phyloP scores from a whole-genome alignment of 2,888 invertebrate genomes.

The Scelioninae gen. 1 region DNA sequence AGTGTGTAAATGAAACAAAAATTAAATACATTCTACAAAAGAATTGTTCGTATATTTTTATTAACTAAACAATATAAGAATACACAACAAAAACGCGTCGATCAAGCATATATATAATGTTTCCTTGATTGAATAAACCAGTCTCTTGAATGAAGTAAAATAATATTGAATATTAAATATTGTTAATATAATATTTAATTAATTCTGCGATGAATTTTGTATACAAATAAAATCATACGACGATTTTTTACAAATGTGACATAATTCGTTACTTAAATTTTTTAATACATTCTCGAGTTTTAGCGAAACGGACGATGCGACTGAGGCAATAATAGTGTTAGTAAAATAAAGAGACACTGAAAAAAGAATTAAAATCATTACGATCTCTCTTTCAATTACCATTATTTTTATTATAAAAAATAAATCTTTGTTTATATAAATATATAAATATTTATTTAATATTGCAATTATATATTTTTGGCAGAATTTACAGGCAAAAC shows the following conservation, averaged over 20 bases:
- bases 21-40: constrained; percentile 21
- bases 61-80: constrained; percentile 60
- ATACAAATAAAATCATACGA: background rate
- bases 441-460: too few species aligned
- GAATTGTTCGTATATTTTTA: constrained; percentile 50
- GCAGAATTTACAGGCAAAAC: background rate
- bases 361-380: constrained; percentile 19
- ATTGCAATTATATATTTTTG: too few species aligned
- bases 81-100: constrained; percentile 51
- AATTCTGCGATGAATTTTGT: background rate
- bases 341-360: constrained; percentile 26
- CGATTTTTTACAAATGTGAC: background rate
- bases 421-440: constrained; percentile 1
- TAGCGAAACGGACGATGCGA: constrained; percentile 33
- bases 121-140: constrained; percentile 36
- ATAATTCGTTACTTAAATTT: constrained; percentile 20
- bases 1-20: constrained; percentile 15
- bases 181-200: background rate
- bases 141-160: constrained; percentile 26
- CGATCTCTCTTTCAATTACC: constrained; percentile 5
- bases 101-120: constrained; percentile 34
- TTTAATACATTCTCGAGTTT: constrained; percentile 9
- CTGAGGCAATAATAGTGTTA: constrained; percentile 47
- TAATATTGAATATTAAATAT: constrained; percentile 13
- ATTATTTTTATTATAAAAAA: constrained; percentile 19